Conservation (phyloP, 2,113 vertebrate genomes). For the Parus major region DNA sequence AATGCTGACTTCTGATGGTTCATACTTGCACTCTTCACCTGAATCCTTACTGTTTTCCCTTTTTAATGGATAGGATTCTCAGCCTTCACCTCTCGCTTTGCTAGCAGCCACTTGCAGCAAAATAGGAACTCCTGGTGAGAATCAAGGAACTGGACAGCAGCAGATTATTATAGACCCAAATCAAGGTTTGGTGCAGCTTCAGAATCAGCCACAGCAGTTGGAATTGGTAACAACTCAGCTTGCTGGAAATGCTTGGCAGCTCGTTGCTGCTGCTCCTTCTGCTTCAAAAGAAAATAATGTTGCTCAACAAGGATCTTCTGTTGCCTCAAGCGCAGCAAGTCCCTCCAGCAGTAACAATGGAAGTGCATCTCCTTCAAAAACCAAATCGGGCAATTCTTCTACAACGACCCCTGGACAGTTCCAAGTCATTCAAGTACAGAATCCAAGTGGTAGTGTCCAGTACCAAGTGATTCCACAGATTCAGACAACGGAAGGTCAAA, state of each 20-base stretch:
- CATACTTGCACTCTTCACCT: conserved; percentile 73
- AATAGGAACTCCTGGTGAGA: conserved; percentile 92
- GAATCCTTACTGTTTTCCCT: conserved; percentile 75
- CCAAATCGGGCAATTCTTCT: conserved; percentile 76
- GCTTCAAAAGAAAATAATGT: conserved; percentile 89
- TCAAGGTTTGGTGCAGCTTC: conserved; percentile 93
- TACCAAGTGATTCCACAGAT: conserved; percentile 99
- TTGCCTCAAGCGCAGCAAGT: conserved; percentile 73
- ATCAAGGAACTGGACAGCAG: conserved; percentile 85
- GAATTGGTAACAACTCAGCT: conserved; percentile 96
- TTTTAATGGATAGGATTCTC: conserved; percentile 87
- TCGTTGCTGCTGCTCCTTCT: conserved; percentile 88
- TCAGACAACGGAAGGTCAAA: conserved; percentile 93
- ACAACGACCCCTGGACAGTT: conserved; percentile 80
- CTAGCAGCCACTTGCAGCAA: conserved; percentile 99
- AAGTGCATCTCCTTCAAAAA: conserved; percentile 85
- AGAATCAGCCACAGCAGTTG: conserved; percentile 90
- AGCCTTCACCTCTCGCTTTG: conserved; percentile 96
- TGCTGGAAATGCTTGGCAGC: conserved; percentile 95
- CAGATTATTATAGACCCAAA: conserved; percentile 92
- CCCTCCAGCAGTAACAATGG: conserved; percentile 81
- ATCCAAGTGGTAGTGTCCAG: conserved; percentile 87
- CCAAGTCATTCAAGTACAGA: conserved; percentile 95
- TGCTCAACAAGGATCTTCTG: conserved; percentile 80
- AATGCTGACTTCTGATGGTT: conserved; percentile 40